Evolutionary conservation across 1,140 invertebrate genomes (phyloP).

Genomic region (Fopius arisanus): DNA sequence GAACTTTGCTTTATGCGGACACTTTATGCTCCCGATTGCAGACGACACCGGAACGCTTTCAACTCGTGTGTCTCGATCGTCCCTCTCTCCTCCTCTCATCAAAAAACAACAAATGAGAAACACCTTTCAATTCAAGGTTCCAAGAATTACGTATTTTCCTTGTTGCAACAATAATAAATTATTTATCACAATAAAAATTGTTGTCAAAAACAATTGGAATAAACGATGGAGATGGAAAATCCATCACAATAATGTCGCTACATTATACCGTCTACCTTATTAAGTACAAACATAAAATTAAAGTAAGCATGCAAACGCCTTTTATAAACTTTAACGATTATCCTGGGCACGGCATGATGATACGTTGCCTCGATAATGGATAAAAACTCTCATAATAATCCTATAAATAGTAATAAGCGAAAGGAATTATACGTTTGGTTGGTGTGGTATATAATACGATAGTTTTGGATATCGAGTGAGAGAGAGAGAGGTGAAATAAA

Average conservation of each 20-base stretch:
- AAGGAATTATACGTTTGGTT: conserved; percentile 9
- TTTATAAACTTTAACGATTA: conserved; percentile 18
- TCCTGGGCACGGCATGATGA: conserved; percentile 10
- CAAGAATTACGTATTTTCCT: conserved; percentile 33
- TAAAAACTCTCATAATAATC: conserved; percentile 19
- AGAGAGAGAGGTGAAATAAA: background rate
- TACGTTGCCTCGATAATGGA: conserved; percentile 13
- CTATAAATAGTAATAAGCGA: conserved; percentile 7
- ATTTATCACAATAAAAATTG: background rate
- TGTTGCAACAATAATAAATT: background rate
- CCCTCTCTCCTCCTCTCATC: background rate
- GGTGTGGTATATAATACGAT: background rate
- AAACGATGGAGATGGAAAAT: background rate
- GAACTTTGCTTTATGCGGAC: conserved; percentile 58
- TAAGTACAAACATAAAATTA: conserved; percentile 1
- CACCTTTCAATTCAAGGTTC: conserved; percentile 56
- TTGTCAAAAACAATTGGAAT: background rate
- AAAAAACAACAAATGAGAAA: conserved; percentile 48
- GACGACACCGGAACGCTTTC: conserved; percentile 65
- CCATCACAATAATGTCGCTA: background rate
- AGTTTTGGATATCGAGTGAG: background rate
- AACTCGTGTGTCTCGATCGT: conserved; percentile 44
- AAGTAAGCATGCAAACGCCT: conserved; percentile 15
- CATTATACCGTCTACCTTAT: background rate
- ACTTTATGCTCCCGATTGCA: conserved; percentile 65